phyloP scores from a whole-genome alignment of 2,113 vertebrate species.

The Mesocricetus auratus region DNA sequence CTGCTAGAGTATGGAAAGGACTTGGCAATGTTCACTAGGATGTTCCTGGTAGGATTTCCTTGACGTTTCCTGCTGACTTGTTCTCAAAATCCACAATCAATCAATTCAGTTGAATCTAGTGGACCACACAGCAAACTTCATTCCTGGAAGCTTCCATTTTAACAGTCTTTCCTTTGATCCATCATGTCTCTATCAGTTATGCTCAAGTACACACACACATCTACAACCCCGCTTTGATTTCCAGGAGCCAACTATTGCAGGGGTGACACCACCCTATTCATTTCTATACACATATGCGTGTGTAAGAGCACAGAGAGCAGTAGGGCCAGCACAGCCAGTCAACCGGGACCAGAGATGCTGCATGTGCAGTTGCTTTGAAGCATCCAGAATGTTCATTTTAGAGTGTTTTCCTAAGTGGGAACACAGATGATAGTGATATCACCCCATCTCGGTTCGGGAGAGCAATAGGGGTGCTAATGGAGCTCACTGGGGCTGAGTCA shows the following conservation, averaged over 20 bases:
- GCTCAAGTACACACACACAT: neutral
- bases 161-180: conserved; percentile 56
- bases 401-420: conserved; percentile 38
- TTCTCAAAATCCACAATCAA: conserved; percentile 20
- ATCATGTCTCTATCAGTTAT: neutral
- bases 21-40: conserved; percentile 19
- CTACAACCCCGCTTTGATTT: conserved; percentile 4
- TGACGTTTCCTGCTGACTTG: conserved; percentile 29
- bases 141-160: conserved; percentile 40
- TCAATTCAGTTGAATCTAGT: neutral
- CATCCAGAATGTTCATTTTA: conserved; percentile 54
- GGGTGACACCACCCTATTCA: neutral
- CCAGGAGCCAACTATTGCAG: neutral
- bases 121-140: neutral
- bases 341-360: neutral
- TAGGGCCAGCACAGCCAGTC: neutral
- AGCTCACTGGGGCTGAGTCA: neutral
- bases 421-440: conserved; percentile 14
- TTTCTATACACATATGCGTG: neutral
- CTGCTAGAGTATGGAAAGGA: neutral
- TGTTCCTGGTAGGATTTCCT: neutral
- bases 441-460: neutral
- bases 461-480: neutral
- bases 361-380: neutral
- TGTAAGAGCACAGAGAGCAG: neutral